phyloP scores from a whole-genome alignment of 2,888 invertebrate genomes.

The Drosophila algonquin region DNA sequence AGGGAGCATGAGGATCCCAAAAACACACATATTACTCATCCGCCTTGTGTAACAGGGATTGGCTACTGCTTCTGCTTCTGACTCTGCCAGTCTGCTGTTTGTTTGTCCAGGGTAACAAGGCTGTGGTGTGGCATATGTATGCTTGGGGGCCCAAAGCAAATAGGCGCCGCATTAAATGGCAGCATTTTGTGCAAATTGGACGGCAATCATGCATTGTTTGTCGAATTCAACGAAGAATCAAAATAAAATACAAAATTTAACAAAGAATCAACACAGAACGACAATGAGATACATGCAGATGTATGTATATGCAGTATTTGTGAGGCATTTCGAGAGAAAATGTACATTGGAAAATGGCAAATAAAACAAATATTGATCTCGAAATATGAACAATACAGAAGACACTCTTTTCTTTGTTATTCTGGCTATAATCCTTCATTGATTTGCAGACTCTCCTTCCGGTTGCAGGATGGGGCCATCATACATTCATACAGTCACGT shows the following conservation, averaged over 20 bases:
- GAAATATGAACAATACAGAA: background rate
- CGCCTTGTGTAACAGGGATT: constrained; percentile 25
- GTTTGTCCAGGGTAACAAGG: constrained; percentile 6
- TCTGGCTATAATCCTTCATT: background rate
- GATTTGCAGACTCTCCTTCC: background rate
- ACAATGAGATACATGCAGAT: constrained; percentile 1
- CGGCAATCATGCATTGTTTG: constrained; percentile 49
- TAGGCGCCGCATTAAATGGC: constrained; percentile 57
- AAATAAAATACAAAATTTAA: constrained; percentile 11
- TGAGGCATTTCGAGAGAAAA: too few relatives aligned
- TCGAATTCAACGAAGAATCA: constrained; percentile 12
- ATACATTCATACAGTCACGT: too few relatives aligned
- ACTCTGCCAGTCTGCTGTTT: background rate
- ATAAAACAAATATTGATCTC: background rate
- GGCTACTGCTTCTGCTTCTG: background rate
- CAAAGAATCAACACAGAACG: background rate
- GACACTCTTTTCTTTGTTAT: background rate
- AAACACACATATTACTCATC: constrained; percentile 39
- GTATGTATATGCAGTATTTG: constrained; percentile 20
- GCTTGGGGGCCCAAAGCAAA: constrained; percentile 32
- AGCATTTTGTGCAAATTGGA: constrained; percentile 46
- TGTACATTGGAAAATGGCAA: too few relatives aligned
- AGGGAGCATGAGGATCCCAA: background rate
- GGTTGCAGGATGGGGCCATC: too few relatives aligned
- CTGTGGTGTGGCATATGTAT: constrained; percentile 1